phyloP scores from a whole-genome alignment of 1,140 invertebrate species.

The Lerema accius region DNA sequence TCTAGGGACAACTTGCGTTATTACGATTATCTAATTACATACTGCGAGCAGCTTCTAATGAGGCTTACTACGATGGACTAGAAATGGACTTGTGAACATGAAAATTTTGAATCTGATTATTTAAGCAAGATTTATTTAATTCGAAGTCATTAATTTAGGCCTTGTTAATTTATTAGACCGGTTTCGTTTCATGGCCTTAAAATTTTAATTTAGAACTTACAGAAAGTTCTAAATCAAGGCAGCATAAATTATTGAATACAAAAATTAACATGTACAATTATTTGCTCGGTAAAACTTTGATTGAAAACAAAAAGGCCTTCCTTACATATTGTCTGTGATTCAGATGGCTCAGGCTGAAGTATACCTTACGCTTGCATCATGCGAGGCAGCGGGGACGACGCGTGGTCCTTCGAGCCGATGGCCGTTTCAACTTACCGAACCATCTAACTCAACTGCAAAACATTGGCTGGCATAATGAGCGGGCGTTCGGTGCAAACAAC shows the following conservation, averaged over 20 bases:
- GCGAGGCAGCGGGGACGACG: neutral
- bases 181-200: too few species aligned
- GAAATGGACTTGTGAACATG: slow-evolving; percentile 13
- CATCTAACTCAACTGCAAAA: slow-evolving; percentile 19
- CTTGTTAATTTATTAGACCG: too few species aligned
- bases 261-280: too few species aligned
- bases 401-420: neutral
- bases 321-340: too few species aligned
- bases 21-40: slow-evolving; percentile 21
- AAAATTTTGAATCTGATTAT: neutral
- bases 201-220: too few species aligned
- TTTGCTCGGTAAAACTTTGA: too few species aligned
- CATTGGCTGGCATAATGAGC: slow-evolving; percentile 10
- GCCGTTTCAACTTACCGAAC: slow-evolving; percentile 15
- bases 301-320: too few species aligned
- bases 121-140: too few species aligned
- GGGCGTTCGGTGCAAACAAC: slow-evolving; percentile 10
- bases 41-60: slow-evolving; percentile 17
- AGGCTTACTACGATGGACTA: slow-evolving; percentile 16
- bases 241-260: neutral
- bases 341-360: neutral
- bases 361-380: neutral
- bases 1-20: neutral
- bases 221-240: neutral
- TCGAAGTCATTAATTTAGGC: too few species aligned